Base-by-base conservation (phyloP, 2,797 vertebrate species). In the Pteropus rufus region DNA sequence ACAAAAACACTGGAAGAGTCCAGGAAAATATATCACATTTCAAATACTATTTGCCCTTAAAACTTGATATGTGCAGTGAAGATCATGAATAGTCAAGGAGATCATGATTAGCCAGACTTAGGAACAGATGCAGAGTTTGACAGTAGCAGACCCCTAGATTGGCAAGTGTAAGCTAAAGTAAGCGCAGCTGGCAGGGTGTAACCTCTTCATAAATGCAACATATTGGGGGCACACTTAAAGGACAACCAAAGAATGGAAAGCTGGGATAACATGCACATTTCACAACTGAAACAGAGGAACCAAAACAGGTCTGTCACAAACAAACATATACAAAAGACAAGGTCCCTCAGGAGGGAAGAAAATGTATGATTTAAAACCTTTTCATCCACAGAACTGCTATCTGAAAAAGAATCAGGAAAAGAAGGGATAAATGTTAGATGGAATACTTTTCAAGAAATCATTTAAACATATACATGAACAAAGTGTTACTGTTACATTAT, bases 361-460 rank as follows among this genome's bases (percentile, higher is more conserved):
- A 98, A 99, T 84, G 98, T 81, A 94, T 98, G 99, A 99, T 98
- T 98, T 97, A 97, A 99, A 99, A 99, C 99, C 99, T 99, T 99
- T 99, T 99, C 98, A 98, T 99, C 99, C 99, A 99, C 98, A 99
- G 99, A 99, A 99, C 97, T 98, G 99, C 98, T 99, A 98, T 99
- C 99, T 99, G 99, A 98, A 99, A 99, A 98, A 99, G 99, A 99
- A 99, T 97, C 98, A 97, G 98, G 98, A 98, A 94, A 94, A 99
- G 98, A 99, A 98, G 95, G 98, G 97, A 97, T 97, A 98, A 44
- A 96, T 88, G 97, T 99, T 99, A 99, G 98, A 98, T 95, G 98
- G 94, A 96, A 84, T 52, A 84, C 95, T 91, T 93, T 97, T 91
- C 92, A 92, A 96, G 93, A 97, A 96, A 96, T 89, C 60, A 80